A percentile compares a stretch with the other conserved stretches of the same genome.
phyloP scores from a whole-genome alignment of 2,888 invertebrate species.

The Teinopalpus imperialis region DNA sequence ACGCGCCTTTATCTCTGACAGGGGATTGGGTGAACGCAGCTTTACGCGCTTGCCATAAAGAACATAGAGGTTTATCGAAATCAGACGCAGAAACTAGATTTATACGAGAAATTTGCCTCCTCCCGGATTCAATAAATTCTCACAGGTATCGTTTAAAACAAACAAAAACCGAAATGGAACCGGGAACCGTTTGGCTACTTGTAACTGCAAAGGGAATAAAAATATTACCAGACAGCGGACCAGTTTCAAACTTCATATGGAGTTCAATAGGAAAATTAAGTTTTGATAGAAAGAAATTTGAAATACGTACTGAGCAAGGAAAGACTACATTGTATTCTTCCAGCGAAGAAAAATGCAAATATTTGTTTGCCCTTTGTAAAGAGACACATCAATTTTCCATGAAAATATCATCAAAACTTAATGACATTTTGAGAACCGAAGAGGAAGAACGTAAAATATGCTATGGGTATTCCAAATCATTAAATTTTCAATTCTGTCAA shows the following conservation, averaged over 20 bases:
- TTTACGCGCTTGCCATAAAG: conserved; percentile 90
- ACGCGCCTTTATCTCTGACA: conserved; percentile 87
- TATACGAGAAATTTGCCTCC: conserved; percentile 92
- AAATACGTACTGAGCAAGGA: conserved; percentile 94
- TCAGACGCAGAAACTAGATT: conserved; percentile 93
- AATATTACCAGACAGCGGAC: conserved; percentile 87
- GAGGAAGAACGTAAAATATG: conserved; percentile 88
- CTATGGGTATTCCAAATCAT: conserved; percentile 86
- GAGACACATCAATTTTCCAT: conserved; percentile 98
- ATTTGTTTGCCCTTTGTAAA: conserved; percentile 92
- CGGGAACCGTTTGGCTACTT: conserved; percentile 92
- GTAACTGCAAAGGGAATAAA: conserved; percentile 96
- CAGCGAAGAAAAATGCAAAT: conserved; percentile 96
- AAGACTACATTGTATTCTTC: conserved; percentile 94
- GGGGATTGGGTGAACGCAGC: conserved; percentile 82
- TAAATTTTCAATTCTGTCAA: conserved; percentile 83
- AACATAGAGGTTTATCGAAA: conserved; percentile 89
- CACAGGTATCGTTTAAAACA: conserved; percentile 92
- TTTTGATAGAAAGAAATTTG: conserved; percentile 98
- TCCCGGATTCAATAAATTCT: conserved; percentile 93
- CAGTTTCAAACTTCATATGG: conserved; percentile 94
- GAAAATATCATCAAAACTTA: conserved; percentile 92
- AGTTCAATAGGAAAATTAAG: conserved; percentile 96
- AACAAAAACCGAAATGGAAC: conserved; percentile 87
- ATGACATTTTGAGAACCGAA: conserved; percentile 91